phyloP scores from a whole-genome alignment of 1,140 invertebrate species.

The Ostrea denselamellosa region DNA sequence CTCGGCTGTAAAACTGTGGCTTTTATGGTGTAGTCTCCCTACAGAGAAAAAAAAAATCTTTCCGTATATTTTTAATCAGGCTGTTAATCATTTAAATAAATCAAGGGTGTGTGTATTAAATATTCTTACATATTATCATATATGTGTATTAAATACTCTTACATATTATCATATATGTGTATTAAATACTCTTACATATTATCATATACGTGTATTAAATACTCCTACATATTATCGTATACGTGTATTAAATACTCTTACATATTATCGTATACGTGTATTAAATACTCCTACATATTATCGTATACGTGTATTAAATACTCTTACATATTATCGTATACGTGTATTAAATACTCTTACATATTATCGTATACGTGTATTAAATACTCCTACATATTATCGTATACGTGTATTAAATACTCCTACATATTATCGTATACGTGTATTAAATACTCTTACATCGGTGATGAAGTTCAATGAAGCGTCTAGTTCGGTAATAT shows the following conservation, averaged over 20 bases:
- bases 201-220: too few species aligned
- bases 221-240: constrained; percentile 46
- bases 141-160: background rate
- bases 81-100: too few species aligned
- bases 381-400: constrained; percentile 39
- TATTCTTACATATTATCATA: constrained; percentile 44
- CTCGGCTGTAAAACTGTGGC: background rate
- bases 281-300: constrained; percentile 34
- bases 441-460: constrained; percentile 2
- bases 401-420: too few species aligned
- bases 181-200: constrained; percentile 34
- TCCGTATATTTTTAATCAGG: background rate
- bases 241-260: background rate
- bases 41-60: background rate
- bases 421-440: constrained; percentile 46
- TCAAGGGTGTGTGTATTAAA: background rate
- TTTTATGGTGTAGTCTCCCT: constrained; percentile 40
- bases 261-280: constrained; percentile 24
- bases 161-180: constrained; percentile 38
- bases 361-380: background rate
- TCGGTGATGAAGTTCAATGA: constrained; percentile 10
- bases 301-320: too few species aligned
- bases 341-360: background rate
- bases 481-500: constrained; percentile 9
- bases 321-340: constrained; percentile 47